These are phyloP conservation scores for Galago senegalensis DNA, from an alignment of 2,797 vertebrate genomes.

Conservation along the genomic window DNA sequence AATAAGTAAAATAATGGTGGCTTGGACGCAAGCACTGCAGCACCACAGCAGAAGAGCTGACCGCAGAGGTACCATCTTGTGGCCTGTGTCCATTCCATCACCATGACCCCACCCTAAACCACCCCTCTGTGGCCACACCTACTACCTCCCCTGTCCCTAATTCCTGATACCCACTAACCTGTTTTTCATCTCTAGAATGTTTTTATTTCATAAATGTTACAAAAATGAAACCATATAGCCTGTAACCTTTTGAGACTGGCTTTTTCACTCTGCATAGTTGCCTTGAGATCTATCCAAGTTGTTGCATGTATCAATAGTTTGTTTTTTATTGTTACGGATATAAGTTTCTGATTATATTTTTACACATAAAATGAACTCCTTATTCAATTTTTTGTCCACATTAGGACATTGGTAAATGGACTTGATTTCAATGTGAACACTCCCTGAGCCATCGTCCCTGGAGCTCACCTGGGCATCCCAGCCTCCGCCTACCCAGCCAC, in stretches of 20 bases:
- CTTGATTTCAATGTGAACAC: neutral
- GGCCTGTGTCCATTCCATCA: neutral
- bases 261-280: neutral
- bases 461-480: neutral
- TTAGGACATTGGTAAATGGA: neutral
- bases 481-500: neutral
- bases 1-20: neutral
- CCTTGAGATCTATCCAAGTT: neutral
- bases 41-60: neutral
- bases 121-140: fast-evolving
- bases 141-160: neutral
- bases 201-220: neutral
- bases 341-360: neutral
- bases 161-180: neutral
- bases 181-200: neutral
- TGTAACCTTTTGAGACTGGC: neutral
- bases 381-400: neutral
- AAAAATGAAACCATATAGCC: neutral
- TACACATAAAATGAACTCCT: neutral
- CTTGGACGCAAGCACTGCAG: neutral
- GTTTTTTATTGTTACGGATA: neutral
- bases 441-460: neutral
- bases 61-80: neutral
- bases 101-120: fast-evolving
- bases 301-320: too few species aligned